Evolutionary conservation across 1,140 invertebrate genomes (phyloP).

Genomic region (Bombus terrestris): DNA sequence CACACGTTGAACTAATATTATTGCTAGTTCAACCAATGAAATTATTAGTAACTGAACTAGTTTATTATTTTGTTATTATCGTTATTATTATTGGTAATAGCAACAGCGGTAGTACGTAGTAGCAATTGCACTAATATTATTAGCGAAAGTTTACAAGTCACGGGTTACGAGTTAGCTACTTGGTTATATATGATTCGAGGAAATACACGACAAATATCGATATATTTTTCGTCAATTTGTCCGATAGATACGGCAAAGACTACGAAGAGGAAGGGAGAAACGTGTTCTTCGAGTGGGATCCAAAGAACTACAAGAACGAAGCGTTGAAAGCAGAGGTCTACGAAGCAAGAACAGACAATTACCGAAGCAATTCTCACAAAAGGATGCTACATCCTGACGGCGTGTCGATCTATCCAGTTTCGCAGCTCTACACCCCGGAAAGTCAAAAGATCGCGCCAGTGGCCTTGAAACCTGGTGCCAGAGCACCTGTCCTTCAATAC

Average conservation of each 20-base stretch:
- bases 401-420: constrained; percentile 85
- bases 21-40: not conserved
- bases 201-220: not conserved
- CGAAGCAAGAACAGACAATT: constrained; percentile 71
- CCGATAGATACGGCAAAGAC: constrained; percentile 72
- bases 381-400: constrained; percentile 87
- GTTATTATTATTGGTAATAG: too few species aligned
- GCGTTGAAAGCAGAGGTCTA: constrained; percentile 74
- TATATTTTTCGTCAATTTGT: not conserved
- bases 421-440: constrained; percentile 84
- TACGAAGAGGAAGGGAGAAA: constrained; percentile 67
- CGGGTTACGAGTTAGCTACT: too few species aligned
- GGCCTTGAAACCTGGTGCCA: constrained; percentile 86
- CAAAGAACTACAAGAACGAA: constrained; percentile 73
- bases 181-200: too few species aligned
- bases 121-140: too few species aligned
- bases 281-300: constrained; percentile 77
- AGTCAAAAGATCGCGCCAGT: constrained; percentile 79
- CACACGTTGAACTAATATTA: not conserved
- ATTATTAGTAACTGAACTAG: too few species aligned
- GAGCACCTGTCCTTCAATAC: constrained; percentile 89
- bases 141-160: too few species aligned
- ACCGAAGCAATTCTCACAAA: constrained; percentile 84
- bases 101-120: too few species aligned
- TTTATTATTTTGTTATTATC: too few species aligned